Evolutionary conservation across 2,888 invertebrate species (phyloP), one percentile per base, ranked within the genome.

Genomic region (Synanthedon formicaeformis): DNA sequence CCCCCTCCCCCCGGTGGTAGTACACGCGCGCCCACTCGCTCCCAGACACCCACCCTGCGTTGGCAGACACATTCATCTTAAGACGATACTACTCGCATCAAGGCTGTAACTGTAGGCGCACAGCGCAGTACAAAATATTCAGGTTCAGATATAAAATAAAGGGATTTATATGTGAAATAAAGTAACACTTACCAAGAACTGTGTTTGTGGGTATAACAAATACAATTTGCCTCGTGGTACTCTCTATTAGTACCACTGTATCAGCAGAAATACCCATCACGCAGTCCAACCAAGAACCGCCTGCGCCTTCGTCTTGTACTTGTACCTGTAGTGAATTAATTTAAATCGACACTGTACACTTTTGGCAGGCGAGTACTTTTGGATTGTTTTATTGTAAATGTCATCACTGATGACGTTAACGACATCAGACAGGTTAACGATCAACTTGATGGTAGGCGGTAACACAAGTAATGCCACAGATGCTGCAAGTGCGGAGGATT

Each of bases 1-100:
- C 91, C 75, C 96, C 96, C 82, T 98, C 98, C 2, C 98, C 97
- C 78, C 96, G 95, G 79, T 97, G 97, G 83, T 96, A 96, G 84
- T 95, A 98, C 56, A 97, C 82, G 56, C 95, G 90, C 56, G 95
- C 79, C 94, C 94, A 82, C 60, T 89, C 66, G 69, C 89, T 76
- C 81, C 85, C 62, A 78, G 88, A 89, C 81, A 90, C 78, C 87
- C 87, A 89, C 0, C 89, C 89, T 88, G 67, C 23, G 23, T 12
- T 2, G 34, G 34, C 23, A 34, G 10, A 5, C 34, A 34, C 10
- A 34, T 34, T 10, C 10, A 10, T 10, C 34, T 34, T 34, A 34
- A 34, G 10, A 23, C 23, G 18, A 23, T 4, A 4, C 18, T 23
- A 16, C n/a, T n/a, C n/a, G n/a, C 2, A 4, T 23, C 23, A 5